Evolutionary conservation across 1,140 invertebrate species (phyloP).

Genomic region (Plodia interpunctella): DNA sequence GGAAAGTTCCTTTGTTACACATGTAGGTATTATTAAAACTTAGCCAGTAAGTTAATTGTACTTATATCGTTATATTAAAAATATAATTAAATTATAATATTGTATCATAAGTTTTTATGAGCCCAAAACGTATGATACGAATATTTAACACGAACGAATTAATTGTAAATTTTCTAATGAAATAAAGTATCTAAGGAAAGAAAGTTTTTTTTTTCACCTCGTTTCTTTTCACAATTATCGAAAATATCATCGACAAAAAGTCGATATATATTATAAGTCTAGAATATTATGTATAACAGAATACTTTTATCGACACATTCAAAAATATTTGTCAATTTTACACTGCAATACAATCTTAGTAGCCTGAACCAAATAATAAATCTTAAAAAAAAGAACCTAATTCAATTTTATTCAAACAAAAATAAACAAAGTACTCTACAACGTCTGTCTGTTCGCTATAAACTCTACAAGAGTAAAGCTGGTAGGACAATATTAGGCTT

Average conservation of each 20-base stretch:
- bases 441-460: no score
- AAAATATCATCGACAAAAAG: no score
- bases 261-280: background rate
- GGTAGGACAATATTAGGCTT: no score
- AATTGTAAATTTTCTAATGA: background rate
- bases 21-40: slow-evolving; percentile 20
- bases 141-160: slow-evolving; percentile 34
- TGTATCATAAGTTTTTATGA: slow-evolving; percentile 66
- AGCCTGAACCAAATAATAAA: no score
- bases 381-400: no score
- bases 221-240: background rate
- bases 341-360: no score
- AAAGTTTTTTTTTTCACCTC: background rate
- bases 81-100: slow-evolving; percentile 33
- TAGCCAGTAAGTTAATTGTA: slow-evolving; percentile 22
- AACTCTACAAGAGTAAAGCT: no score
- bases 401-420: no score
- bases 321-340: no score
- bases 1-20: slow-evolving; percentile 48
- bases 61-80: slow-evolving; percentile 47
- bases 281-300: no score
- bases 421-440: no score
- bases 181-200: background rate
- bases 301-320: no score
- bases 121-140: slow-evolving; percentile 64